A percentile compares a stretch with the other conserved stretches of the same genome.
These are phyloP conservation scores for Aphidius colemani DNA, from an alignment of 2,888 invertebrate genomes.

Conservation along the genomic window DNA sequence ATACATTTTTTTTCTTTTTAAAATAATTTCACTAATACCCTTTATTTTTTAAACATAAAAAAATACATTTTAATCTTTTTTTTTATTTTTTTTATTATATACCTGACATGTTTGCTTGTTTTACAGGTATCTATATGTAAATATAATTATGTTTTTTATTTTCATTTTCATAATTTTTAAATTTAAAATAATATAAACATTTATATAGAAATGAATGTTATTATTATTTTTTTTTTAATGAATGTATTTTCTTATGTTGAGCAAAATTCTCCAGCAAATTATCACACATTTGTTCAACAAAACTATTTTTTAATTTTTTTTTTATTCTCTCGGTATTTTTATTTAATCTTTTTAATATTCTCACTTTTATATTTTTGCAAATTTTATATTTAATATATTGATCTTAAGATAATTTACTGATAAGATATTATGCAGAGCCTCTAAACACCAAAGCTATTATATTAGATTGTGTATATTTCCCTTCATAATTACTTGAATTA, in stretches of 20 bases:
- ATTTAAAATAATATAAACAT: background rate
- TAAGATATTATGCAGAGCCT: slow-evolving; percentile 9
- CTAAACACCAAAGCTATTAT: slow-evolving; percentile 56
- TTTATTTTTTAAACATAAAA: slow-evolving; percentile 17
- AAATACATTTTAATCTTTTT: slow-evolving; percentile 8
- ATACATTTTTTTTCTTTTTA: slow-evolving; percentile 11
- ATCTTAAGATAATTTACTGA: too few relatives aligned
- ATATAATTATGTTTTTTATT: background rate
- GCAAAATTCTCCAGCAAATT: too few relatives aligned
- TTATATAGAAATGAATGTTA: background rate
- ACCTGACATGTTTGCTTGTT: background rate
- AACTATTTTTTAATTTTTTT: background rate
- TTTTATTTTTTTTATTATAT: background rate
- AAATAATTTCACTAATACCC: background rate
- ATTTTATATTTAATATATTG: slow-evolving; percentile 12
- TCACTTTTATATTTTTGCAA: slow-evolving; percentile 22
- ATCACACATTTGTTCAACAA: too few relatives aligned
- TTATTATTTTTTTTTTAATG: background rate
- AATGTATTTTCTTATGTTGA: too few relatives aligned
- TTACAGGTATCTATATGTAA: too few relatives aligned
- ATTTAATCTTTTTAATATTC: background rate
- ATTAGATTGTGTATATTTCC: slow-evolving; percentile 60
- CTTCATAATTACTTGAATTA: slow-evolving; percentile 60
- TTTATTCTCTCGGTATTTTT: background rate
- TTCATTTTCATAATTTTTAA: background rate